phyloP scores from a whole-genome alignment of 2,113 vertebrate genomes.

The Pleuronectes platessa region DNA sequence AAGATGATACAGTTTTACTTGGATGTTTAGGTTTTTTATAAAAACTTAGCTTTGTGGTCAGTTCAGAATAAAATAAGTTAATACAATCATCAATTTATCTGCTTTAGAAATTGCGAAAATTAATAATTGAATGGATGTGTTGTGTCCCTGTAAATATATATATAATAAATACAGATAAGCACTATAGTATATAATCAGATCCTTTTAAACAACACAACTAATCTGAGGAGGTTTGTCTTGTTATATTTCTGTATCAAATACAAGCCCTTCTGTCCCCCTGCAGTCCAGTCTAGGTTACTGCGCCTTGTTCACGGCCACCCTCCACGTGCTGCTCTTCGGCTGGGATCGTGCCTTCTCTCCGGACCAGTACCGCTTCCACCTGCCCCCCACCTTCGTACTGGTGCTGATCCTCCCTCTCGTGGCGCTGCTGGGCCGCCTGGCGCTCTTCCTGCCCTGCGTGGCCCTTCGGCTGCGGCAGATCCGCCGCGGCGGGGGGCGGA shows the following conservation, averaged over 20 bases:
- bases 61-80: no score
- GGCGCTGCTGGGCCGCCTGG: constrained; percentile 85
- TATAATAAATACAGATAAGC: no score
- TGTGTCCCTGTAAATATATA: no score
- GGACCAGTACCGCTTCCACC: constrained; percentile 87
- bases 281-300: constrained; percentile 91
- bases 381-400: constrained; percentile 92
- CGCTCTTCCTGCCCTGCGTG: constrained; percentile 87
- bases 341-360: constrained; percentile 89
- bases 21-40: no score
- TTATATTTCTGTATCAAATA: not conserved
- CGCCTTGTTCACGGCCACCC: constrained; percentile 86
- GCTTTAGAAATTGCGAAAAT: no score
- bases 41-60: no score
- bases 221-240: no score
- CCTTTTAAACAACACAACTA: no score
- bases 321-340: constrained; percentile 89
- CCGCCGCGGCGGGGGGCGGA: constrained; percentile 92
- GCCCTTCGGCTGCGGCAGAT: constrained; percentile 83
- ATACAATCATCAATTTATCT: no score
- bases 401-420: constrained; percentile 84
- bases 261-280: not conserved
- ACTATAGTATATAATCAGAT: no score
- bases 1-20: no score
- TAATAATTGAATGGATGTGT: no score